phyloP scores from a whole-genome alignment of 2,888 invertebrate genomes.

The Eupithecia subumbrata region DNA sequence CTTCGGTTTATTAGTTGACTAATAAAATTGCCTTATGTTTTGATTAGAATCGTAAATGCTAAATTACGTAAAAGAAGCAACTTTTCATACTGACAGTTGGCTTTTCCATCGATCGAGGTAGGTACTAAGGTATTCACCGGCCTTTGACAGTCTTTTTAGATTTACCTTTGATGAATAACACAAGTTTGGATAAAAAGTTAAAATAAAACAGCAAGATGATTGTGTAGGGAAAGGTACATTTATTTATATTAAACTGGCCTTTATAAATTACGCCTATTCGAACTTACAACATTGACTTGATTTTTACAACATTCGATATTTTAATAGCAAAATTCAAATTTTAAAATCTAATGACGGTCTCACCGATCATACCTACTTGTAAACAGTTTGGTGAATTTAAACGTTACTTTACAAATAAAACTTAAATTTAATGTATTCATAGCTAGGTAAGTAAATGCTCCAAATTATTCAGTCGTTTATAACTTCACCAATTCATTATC shows the following conservation, averaged over 20 bases:
- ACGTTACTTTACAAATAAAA: slow-evolving; percentile 31
- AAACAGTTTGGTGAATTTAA: slow-evolving; percentile 48
- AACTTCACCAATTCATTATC: slow-evolving; percentile 50
- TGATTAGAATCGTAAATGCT: slow-evolving; percentile 32
- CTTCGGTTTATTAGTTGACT: slow-evolving; percentile 36
- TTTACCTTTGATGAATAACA: not conserved
- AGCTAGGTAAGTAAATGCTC: slow-evolving; percentile 52
- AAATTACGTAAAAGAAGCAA: not conserved
- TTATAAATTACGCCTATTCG: slow-evolving; percentile 69
- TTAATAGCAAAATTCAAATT: slow-evolving; percentile 17
- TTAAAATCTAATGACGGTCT: slow-evolving; percentile 52
- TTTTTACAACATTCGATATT: slow-evolving; percentile 35
- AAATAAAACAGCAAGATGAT: slow-evolving; percentile 46
- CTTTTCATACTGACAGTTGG: not conserved
- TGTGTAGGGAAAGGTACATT: slow-evolving; percentile 53
- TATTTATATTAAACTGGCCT: slow-evolving; percentile 71
- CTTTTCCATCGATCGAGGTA: not conserved
- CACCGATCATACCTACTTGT: slow-evolving; percentile 51
- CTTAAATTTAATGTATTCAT: slow-evolving; percentile 28
- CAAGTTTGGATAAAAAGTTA: not conserved
- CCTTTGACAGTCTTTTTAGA: not conserved
- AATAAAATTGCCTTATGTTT: slow-evolving; percentile 32
- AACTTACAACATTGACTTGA: slow-evolving; percentile 60
- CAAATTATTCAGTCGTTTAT: slow-evolving; percentile 51
- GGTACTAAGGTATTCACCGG: not conserved